A percentile compares a stretch with the other conserved stretches of the same genome.
Evolutionary conservation across 2,888 invertebrate genomes (phyloP).

Genomic region (Epirrhoe tristata): DNA sequence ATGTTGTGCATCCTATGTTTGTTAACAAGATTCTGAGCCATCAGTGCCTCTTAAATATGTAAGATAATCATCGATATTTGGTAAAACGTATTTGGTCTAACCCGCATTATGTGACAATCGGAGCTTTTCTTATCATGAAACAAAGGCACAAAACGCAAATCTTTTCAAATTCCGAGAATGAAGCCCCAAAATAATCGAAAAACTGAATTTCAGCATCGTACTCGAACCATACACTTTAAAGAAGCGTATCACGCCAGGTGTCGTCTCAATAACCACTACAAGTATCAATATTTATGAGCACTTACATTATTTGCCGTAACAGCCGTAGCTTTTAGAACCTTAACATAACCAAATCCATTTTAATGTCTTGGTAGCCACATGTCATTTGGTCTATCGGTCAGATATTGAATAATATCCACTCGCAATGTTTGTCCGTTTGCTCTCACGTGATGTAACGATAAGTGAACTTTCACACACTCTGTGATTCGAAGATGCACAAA

Average conservation of each 20-base stretch:
- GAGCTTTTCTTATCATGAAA: too few relatives aligned
- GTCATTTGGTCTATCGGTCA: conserved; percentile 22
- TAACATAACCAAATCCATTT: neutral
- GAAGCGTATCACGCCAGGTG: too few relatives aligned
- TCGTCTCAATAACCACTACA: too few relatives aligned
- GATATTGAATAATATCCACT: conserved; percentile 50
- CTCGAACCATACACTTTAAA: too few relatives aligned
- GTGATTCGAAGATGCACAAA: conserved; percentile 43
- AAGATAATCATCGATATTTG: too few relatives aligned
- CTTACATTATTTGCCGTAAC: too few relatives aligned
- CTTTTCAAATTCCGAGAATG: too few relatives aligned
- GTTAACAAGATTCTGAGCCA: neutral
- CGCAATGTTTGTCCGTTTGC: conserved; percentile 52
- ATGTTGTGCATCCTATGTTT: conserved; percentile 30
- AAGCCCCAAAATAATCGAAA: too few relatives aligned
- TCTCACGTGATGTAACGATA: conserved; percentile 47
- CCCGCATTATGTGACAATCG: neutral
- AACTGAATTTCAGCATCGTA: too few relatives aligned
- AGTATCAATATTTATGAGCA: too few relatives aligned
- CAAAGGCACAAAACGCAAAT: too few relatives aligned
- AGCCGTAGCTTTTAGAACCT: neutral
- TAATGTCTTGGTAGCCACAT: conserved; percentile 7
- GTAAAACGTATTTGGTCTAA: too few relatives aligned
- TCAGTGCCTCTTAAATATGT: neutral
- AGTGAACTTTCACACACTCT: conserved; percentile 48